Base-by-base conservation (phyloP, 2,888 invertebrate genomes). In the Diaperis boleti region DNA sequence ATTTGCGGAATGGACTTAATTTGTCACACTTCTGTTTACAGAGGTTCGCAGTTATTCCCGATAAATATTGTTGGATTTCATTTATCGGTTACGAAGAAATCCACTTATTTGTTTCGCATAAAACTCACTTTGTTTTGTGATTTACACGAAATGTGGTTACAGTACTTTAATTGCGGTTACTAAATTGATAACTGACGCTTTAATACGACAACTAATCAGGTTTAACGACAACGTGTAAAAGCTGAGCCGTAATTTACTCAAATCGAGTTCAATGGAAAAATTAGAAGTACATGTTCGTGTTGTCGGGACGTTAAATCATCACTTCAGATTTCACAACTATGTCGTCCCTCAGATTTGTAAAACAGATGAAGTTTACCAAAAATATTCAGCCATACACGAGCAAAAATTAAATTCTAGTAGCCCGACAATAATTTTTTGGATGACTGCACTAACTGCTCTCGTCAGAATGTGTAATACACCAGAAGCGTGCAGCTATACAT, bases 131-230 rank as follows among this genome's bases (percentile, higher is more conserved):
- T 15, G 17, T 39, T 8, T 15, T 5, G 8, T 47, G 17, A 47
- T 47, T 47, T 47, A 47, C 7, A 26, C 7, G 14, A 47, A 33
- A 14, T 47, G 22, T 44, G 17, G 20, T 13, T 44, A 44, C 44
- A 44, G 22, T 44, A 20, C 14, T 29, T 49, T 49, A 49, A 35
- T 49, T 20, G 20, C 39, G 17, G 39, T 42, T 42, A 49, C 15
- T 49, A 49, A 49, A 49, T 33, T 49, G 49, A 49, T 33, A 49
- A 47, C 26, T 47, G 49, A 35, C 49, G 35, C 35, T 49, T 47
- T 49, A 49, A 33, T 49, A 20, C 17, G 17, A 35, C 31, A 49
- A 35, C 49, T 49, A 49, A 49, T 49, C 49, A 35, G 11, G 13
- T 49, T 42, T 49, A 49, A 49, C 17, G 31, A 31, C 47, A 49